Conservation (phyloP, 2,113 vertebrate species). For the Megaceryle maxima region DNA sequence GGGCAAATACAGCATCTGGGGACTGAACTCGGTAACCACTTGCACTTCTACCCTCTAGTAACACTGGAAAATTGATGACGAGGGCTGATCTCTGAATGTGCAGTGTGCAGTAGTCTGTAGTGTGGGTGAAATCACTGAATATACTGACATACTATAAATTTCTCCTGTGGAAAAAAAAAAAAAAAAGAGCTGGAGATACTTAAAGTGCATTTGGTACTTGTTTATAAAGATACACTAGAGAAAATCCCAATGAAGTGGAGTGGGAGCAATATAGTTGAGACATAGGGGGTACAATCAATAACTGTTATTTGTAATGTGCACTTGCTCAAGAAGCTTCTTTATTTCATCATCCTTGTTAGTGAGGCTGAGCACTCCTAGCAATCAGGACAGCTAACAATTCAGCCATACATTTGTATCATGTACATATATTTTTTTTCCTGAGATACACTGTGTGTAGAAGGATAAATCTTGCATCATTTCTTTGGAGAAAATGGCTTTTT, state of each 20-base stretch:
- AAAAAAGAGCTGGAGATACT: neutral
- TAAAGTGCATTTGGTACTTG: neutral
- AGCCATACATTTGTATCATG: neutral
- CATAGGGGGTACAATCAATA: neutral
- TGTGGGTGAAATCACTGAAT: neutral
- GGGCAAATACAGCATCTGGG: neutral
- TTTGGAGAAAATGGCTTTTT: neutral
- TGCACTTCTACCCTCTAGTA: neutral
- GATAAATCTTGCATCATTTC: neutral
- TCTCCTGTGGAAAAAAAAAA: neutral
- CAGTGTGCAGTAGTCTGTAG: neutral
- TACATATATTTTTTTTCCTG: neutral
- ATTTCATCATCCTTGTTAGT: constrained; percentile 3
- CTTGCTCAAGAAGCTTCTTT: neutral
- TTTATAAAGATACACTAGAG: neutral
- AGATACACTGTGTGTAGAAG: neutral
- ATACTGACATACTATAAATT: neutral
- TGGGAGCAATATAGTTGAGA: neutral
- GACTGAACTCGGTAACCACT: neutral
- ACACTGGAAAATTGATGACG: neutral
- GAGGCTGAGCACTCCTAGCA: neutral
- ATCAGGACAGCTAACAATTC: neutral
- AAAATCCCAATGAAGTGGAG: neutral
- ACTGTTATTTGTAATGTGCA: neutral
- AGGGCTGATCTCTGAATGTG: neutral